Percentiles rank a stretch among this genome's conserved stretches.
phyloP scores from a whole-genome alignment of 2,888 invertebrate genomes.

The Dasypogon diadema region DNA sequence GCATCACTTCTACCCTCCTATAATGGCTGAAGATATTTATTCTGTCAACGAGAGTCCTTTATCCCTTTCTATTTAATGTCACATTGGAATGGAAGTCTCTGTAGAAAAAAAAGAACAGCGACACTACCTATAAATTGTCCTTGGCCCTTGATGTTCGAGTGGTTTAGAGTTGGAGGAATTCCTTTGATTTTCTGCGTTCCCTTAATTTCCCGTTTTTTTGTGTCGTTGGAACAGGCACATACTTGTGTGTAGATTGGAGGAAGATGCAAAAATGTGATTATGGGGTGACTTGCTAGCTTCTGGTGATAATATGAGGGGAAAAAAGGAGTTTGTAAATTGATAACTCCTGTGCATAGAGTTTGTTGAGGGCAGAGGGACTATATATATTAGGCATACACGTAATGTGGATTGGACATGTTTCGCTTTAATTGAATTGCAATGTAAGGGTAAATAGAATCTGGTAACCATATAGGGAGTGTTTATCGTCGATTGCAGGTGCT shows the following conservation, averaged over 20 bases:
- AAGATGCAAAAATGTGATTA: slow-evolving; percentile 5
- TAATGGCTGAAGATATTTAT: not conserved
- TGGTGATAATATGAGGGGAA: not conserved
- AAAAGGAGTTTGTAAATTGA: slow-evolving; percentile 2
- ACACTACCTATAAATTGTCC: slow-evolving; percentile 2
- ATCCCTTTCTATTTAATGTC: slow-evolving; percentile 1
- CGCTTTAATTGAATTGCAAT: too few relatives aligned
- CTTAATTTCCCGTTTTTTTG: slow-evolving; percentile 9
- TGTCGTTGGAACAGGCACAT: not conserved
- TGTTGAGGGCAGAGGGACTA: too few relatives aligned
- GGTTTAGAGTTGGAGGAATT: slow-evolving; percentile 4
- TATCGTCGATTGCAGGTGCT: too few relatives aligned
- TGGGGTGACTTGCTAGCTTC: not conserved
- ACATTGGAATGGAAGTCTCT: not conserved
- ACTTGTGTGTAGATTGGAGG: not conserved
- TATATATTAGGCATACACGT: too few relatives aligned
- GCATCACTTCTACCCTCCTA: not conserved
- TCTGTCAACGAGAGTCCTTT: slow-evolving; percentile 11
- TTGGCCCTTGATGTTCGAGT: not conserved
- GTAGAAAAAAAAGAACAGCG: not conserved
- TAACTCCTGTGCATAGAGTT: not conserved
- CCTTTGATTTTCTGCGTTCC: slow-evolving; percentile 3
- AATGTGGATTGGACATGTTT: too few relatives aligned
- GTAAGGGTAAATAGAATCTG: too few relatives aligned
- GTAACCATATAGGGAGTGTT: too few relatives aligned